phyloP scores from a whole-genome alignment of 2,113 vertebrate genomes.

The Alectura lathami region DNA sequence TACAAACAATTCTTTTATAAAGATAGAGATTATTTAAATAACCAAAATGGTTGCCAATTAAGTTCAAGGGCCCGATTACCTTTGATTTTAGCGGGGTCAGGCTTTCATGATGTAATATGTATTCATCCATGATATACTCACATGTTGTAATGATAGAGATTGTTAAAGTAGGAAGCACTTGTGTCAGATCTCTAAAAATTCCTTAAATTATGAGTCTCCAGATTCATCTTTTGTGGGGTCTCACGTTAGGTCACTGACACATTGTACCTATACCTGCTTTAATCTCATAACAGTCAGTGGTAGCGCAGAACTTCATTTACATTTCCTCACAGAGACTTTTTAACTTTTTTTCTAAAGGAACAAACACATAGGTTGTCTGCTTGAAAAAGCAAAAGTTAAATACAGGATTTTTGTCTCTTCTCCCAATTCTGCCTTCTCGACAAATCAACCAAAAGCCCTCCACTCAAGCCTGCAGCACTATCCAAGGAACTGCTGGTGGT shows the following conservation, averaged over 20 bases:
- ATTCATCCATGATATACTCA: background rate
- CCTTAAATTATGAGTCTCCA: background rate
- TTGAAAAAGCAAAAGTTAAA: background rate
- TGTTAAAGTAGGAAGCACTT: background rate
- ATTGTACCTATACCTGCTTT: background rate
- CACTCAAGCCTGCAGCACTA: background rate
- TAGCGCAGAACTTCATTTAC: background rate
- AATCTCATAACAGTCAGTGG: background rate
- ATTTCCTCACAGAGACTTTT: background rate
- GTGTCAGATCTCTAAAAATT: background rate
- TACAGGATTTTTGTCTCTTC: background rate
- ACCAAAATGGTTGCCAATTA: background rate
- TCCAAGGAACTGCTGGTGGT: background rate
- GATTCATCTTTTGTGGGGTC: background rate
- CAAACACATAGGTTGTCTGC: background rate
- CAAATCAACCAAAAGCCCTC: background rate
- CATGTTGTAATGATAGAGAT: background rate
- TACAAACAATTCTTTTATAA: background rate
- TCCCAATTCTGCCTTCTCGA: background rate
- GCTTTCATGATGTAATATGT: fast-evolving
- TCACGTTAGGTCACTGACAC: background rate
- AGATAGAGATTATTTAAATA: background rate
- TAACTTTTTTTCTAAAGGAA: background rate
- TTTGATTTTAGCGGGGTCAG: background rate
- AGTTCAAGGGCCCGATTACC: background rate